Evolutionary conservation across 2,888 invertebrate species (phyloP), one percentile per base, ranked within the genome.

Genomic region (Oasisia sp.): DNA sequence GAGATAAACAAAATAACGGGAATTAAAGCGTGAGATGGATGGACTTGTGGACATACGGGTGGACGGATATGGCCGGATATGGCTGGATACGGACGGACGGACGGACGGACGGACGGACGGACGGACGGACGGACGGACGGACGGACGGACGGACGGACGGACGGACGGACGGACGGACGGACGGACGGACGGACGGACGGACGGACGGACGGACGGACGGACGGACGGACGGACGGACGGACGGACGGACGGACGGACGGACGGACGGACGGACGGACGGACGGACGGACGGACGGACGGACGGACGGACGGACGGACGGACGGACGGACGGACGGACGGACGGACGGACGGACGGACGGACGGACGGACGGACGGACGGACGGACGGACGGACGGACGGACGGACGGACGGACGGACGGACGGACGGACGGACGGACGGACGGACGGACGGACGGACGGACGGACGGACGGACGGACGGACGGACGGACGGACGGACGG

Each of bases 341-440:
- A 50, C 50, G 19, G 89, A 90, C n/a, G 19, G 92, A 92, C 45
- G 45, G 27, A 32, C 32, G 56, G 45, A 91, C 89, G n/a, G 45
- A 90, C n/a, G 27, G 58, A 50, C 12, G 50, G 50, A 50, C 12
- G 50, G 9, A 50, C 12, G 50, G 50, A 50, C 9, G 74, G 12
- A n/a, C 12, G 32, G n/a, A 92, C 32, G 92, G 92, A 89, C 7
- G 56, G 27, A 91, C 12, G 91, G 50, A 50, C 50, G 50, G 50
- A 50, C 50, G 50, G 50, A 50, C 50, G 5, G 50, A 50, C 50
- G 50, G 50, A 50, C 9, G 11, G 50, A 50, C 9, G 50, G 50
- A 50, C 9, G 38, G 92, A 92, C 9, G 74, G 12, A n/a, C 12
- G 32, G n/a, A 92, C 32, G 92, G 92, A 89, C 7, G 56, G 50